These are phyloP conservation scores for Crocodylus rhombifer DNA, from an alignment of 2,797 vertebrate genomes.

Conservation along the genomic window DNA sequence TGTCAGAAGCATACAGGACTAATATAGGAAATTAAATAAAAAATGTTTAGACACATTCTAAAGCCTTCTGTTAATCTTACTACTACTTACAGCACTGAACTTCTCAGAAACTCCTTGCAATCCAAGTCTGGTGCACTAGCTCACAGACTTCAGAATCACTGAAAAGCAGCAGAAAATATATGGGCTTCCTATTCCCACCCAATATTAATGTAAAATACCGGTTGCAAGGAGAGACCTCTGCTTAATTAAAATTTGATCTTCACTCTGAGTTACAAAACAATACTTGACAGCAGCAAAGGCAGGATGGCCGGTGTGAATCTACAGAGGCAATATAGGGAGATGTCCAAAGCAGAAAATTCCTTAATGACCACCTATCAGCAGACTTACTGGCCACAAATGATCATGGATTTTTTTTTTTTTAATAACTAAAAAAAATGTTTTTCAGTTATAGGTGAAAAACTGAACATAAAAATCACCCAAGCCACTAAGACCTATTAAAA, in stretches of 20 bases:
- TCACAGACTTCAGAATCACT: background rate
- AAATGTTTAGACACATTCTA: background rate
- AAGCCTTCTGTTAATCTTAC: background rate
- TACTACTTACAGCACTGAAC: background rate
- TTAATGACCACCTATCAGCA: background rate
- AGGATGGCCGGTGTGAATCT: background rate
- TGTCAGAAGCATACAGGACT: background rate
- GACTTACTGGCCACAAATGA: background rate
- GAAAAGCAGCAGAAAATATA: background rate
- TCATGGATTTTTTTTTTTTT: background rate
- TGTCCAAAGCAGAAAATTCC: background rate
- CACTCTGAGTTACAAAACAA: background rate
- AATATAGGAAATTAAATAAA: background rate
- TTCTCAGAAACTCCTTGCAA: background rate
- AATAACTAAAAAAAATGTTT: background rate
- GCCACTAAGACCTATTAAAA: background rate
- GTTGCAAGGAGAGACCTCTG: background rate
- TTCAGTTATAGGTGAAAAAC: background rate
- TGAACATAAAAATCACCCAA: background rate
- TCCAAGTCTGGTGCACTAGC: background rate
- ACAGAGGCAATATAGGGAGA: background rate
- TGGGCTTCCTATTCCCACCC: background rate
- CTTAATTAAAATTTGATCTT: background rate
- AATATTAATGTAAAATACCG: background rate
- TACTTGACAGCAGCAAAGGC: background rate